Evolutionary conservation across 30 jellyfish, hydroid and myxozoan species (phyloP).

Genomic region (Pelagia noctiluca): DNA sequence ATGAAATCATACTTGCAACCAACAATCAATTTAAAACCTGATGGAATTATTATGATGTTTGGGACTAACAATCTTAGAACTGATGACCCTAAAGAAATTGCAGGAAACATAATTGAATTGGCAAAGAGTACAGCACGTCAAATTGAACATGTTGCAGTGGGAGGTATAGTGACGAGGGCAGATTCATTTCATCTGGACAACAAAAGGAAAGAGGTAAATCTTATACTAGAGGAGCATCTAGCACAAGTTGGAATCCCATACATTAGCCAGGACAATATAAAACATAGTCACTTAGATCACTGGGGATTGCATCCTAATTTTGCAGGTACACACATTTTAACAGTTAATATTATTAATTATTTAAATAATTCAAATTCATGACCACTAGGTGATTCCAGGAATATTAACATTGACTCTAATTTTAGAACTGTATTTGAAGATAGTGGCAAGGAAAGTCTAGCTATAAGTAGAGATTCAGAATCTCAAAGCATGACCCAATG

Average conservation of each 20-base stretch:
- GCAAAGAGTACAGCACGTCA: constrained; percentile 36
- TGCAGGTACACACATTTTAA: not conserved
- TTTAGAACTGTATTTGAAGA: not conserved
- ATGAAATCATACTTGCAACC: constrained; percentile 11
- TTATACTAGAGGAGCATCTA: constrained; percentile 16
- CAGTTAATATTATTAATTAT: not conserved
- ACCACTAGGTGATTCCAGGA: constrained; percentile 1
- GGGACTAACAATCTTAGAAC: constrained; percentile 8
- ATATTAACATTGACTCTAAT: not conserved
- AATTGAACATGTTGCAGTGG: constrained; percentile 37
- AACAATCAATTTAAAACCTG: constrained; percentile 8
- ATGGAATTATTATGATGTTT: constrained; percentile 15
- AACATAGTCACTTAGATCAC: not conserved
- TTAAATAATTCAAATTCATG: not conserved
- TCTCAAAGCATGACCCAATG: not conserved
- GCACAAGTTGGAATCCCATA: constrained; percentile 35
- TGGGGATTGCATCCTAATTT: constrained; percentile 5
- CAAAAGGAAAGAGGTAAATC: constrained; percentile 24
- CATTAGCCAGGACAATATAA: constrained; percentile 32
- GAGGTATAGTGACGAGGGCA: constrained; percentile 15
- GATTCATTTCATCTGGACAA: constrained; percentile 12
- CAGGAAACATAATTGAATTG: constrained; percentile 15
- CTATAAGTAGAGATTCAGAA: not conserved
- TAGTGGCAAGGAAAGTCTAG: not conserved
- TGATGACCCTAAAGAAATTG: constrained; percentile 17